phyloP scores from a whole-genome alignment of 1,140 invertebrate genomes.

The Macrobrachium nipponense region DNA sequence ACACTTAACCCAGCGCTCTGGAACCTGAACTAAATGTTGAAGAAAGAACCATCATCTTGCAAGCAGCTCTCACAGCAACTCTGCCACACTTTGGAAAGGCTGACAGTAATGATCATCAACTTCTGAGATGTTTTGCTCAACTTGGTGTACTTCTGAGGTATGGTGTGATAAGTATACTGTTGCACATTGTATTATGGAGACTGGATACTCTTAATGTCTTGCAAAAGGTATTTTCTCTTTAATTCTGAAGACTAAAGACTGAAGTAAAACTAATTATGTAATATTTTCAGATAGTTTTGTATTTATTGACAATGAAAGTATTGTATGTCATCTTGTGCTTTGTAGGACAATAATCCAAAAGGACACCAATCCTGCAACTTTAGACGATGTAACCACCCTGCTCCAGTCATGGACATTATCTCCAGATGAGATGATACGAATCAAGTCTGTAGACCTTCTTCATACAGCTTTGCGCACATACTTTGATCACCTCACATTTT shows the following conservation, averaged over 20 bases:
- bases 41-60: slow-evolving; percentile 60
- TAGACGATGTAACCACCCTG: slow-evolving; percentile 62
- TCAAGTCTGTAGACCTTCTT: slow-evolving; percentile 56
- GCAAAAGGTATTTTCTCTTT: too few species aligned
- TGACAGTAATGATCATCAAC: slow-evolving; percentile 30
- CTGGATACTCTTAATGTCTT: too few species aligned
- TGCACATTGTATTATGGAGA: too few species aligned
- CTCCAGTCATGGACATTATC: slow-evolving; percentile 58
- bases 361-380: slow-evolving; percentile 59
- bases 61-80: slow-evolving; percentile 53
- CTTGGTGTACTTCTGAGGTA: slow-evolving; percentile 58
- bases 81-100: slow-evolving; percentile 27
- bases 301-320: too few species aligned
- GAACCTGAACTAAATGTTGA: slow-evolving; percentile 61
- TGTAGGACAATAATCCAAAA: slow-evolving; percentile 61
- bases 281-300: too few species aligned
- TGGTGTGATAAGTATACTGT: background rate
- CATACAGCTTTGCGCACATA: slow-evolving; percentile 56
- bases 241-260: too few species aligned
- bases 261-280: too few species aligned
- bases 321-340: background rate
- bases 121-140: slow-evolving; percentile 50
- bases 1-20: slow-evolving; percentile 33
- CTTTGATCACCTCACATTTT: slow-evolving; percentile 51
- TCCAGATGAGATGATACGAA: slow-evolving; percentile 41